A percentile compares a stretch with the other conserved stretches of the same genome.
Conservation (phyloP, 2,113 vertebrate species). For the Mobula hypostoma region DNA sequence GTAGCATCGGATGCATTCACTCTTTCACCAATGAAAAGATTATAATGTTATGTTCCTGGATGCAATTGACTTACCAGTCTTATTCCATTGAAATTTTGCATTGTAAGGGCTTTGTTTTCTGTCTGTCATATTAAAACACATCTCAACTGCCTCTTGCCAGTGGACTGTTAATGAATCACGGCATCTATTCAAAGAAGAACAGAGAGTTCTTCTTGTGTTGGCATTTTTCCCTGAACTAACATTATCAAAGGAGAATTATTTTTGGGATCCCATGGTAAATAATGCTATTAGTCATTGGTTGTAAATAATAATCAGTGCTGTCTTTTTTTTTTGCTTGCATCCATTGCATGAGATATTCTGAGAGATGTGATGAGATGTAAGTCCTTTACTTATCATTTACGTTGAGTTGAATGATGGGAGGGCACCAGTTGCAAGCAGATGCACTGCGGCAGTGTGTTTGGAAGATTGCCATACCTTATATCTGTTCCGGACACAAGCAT, state of each 20-base stretch:
- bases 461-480: neutral
- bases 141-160: neutral
- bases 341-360: neutral
- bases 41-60: neutral
- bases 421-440: neutral
- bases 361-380: neutral
- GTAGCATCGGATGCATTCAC: neutral
- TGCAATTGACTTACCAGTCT: neutral
- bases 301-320: neutral
- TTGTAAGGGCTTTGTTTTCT: neutral
- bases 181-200: neutral
- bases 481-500: neutral
- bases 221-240: neutral
- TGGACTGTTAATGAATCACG: neutral
- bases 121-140: neutral
- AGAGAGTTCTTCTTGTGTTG: neutral
- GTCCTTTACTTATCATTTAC: neutral
- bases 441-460: neutral
- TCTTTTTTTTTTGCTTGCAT: neutral
- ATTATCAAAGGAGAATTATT: neutral
- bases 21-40: neutral
- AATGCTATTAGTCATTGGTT: neutral
- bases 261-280: neutral
- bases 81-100: neutral
- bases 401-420: neutral